Base-by-base conservation (phyloP, 2,113 vertebrate genomes). In the Thymallus thymallus region DNA sequence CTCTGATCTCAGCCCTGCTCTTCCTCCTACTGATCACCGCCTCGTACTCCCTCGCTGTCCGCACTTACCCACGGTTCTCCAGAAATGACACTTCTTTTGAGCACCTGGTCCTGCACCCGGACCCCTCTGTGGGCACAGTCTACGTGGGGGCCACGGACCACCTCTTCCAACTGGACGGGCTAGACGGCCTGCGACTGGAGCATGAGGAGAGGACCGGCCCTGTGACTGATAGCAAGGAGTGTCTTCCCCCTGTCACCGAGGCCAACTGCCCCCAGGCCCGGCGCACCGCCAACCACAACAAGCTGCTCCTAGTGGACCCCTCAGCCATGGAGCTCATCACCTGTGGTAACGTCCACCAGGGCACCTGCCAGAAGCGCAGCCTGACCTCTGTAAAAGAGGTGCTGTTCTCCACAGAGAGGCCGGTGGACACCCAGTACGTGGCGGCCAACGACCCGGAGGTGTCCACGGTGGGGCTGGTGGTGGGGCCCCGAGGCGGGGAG, bases 361-460 rank as follows among this genome's bases (percentile, higher is more conserved):
- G 97, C 0, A 95, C 95, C 79, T 99, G 97, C 45, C 96, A 99
- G 85, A 98, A 97, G 83, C 94, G 97, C 73, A 95, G 91, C 77
- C 90, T 98, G 3, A 60, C 58, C 0, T 94, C 93, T 4, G 93
- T 99, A 0, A 80, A 84, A 26, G 76, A 86, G 0, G 82, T 98
- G 26, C 88, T 96, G 2, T 97, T 98, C 80, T 92, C 94, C 48
- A 95, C 95, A 0, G 94, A 95, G 83, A 92, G 96, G 69, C 97
- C 97, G 0, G 96, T 97, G 68, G 97, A 98, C 76, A 98, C 96
- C 0, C 97, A 99, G 82, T 97, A 99, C 0, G 97, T 99, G 18
- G 97, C 96, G 0, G 97, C 97, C 74, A 99, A 98, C 0, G 97
- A 98, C 76, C 96, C 96, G 0, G 84, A 87, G 0, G 94, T 96